A percentile compares a stretch with the other conserved stretches of the same genome.
phyloP scores from a whole-genome alignment of 2,113 vertebrate genomes.

The Heteronetta atricapilla region DNA sequence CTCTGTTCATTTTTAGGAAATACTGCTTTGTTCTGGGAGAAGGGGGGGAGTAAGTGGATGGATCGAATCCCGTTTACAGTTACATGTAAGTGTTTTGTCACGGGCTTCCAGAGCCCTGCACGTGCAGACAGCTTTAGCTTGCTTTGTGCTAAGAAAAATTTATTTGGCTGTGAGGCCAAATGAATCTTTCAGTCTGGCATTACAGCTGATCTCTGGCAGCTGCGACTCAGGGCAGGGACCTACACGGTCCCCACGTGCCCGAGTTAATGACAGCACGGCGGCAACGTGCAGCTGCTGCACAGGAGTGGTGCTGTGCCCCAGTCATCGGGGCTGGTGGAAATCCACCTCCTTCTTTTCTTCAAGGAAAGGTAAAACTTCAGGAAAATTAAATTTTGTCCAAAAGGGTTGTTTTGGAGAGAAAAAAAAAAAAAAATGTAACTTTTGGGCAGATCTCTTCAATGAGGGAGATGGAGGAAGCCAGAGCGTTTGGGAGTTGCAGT shows the following conservation, averaged over 20 bases:
- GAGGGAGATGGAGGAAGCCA: not conserved
- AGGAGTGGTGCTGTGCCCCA: accelerated
- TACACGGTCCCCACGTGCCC: accelerated
- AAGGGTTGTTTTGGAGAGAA: not conserved
- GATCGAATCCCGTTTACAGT: accelerated
- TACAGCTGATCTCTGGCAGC: not conserved
- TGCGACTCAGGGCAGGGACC: not conserved
- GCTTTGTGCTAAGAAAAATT: not conserved
- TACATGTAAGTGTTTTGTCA: accelerated
- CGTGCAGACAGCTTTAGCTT: accelerated
- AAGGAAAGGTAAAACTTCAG: accelerated
- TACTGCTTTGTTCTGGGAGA: accelerated
- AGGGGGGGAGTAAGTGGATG: accelerated
- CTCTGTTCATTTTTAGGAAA: not conserved
- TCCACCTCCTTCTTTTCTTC: accelerated
- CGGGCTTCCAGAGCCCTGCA: accelerated
- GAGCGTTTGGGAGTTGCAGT: not conserved
- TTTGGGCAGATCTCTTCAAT: accelerated
- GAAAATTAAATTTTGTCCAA: not conserved
- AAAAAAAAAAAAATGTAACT: accelerated
- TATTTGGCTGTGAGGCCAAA: not conserved
- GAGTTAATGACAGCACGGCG: accelerated
- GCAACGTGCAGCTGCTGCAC: accelerated
- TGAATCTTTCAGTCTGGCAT: accelerated
- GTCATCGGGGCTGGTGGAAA: accelerated